These are phyloP conservation scores for Pentamera pediparva DNA, from an alignment of 53 echinoderm and acorn worm genomes.

Conservation along the genomic window DNA sequence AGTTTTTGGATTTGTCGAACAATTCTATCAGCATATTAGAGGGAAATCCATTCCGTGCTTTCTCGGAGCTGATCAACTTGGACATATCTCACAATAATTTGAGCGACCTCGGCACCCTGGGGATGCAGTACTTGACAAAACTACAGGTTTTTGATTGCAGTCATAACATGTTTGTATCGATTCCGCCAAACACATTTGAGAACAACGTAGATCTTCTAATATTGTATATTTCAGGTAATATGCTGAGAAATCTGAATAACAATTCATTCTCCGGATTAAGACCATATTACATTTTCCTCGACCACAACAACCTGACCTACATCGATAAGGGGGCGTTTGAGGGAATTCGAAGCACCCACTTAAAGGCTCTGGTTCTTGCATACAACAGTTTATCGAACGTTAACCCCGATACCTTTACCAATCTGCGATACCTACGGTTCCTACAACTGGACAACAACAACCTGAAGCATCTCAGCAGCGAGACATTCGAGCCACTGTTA, in stretches of 20 bases:
- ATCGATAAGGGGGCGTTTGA: not conserved
- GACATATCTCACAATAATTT: conserved; percentile 7
- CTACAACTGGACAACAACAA: not conserved
- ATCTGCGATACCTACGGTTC: not conserved
- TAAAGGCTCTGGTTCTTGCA: not conserved
- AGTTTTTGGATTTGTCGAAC: not conserved
- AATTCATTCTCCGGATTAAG: not conserved
- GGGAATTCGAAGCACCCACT: not conserved
- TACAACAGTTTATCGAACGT: not conserved
- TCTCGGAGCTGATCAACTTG: not conserved
- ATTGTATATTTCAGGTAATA: not conserved
- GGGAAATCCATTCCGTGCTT: not conserved
- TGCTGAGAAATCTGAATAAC: not conserved
- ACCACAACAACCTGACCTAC: not conserved
- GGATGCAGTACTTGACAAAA: not conserved
- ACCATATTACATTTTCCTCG: not conserved
- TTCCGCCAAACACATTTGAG: not conserved
- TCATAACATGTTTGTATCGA: not conserved
- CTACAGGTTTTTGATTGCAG: not conserved
- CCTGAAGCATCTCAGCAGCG: not conserved
- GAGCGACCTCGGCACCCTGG: not conserved
- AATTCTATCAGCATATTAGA: not conserved
- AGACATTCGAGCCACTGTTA: not conserved
- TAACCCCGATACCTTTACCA: not conserved
- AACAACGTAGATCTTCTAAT: not conserved